Percentiles rank a stretch among this genome's conserved stretches.
These are phyloP conservation scores for Pollenia labialis DNA, from an alignment of 2,888 invertebrate genomes.

Conservation along the genomic window DNA sequence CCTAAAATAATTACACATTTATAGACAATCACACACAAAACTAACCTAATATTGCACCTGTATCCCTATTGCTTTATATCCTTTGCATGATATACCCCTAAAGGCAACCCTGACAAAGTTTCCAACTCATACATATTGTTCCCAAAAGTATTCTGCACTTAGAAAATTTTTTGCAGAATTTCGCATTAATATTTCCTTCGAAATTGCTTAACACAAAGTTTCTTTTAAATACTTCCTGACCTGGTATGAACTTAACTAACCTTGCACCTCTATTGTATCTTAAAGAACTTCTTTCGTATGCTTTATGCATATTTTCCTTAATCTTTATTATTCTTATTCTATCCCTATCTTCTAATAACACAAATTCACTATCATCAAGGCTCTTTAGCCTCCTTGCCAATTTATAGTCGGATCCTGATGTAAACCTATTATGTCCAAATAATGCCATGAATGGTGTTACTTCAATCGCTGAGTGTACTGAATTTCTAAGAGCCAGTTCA, in stretches of 20 bases:
- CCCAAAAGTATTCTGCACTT: neutral
- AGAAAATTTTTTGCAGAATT: constrained; percentile 2
- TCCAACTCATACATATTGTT: constrained; percentile 3
- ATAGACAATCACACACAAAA: neutral
- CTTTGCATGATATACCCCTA: neutral
- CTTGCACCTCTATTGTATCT: neutral
- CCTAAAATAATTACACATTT: too few relatives aligned
- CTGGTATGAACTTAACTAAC: neutral
- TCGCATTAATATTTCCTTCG: neutral
- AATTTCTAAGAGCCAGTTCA: neutral
- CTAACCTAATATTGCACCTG: neutral
- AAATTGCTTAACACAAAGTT: neutral
- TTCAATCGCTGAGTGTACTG: neutral
- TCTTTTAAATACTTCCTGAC: constrained; percentile 6
- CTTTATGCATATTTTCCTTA: neutral
- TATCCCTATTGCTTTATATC: neutral
- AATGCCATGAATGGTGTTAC: too few relatives aligned
- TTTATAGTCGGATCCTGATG: neutral
- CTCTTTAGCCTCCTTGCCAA: neutral
- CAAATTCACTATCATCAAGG: too few relatives aligned
- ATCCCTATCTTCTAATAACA: neutral
- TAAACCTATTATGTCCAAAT: neutral
- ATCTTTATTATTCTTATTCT: neutral
- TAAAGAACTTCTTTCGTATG: neutral
- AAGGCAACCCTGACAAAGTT: neutral